phyloP scores from a whole-genome alignment of 53 echinoderm and acorn worm genomes.

The Glandiceps talaboti region DNA sequence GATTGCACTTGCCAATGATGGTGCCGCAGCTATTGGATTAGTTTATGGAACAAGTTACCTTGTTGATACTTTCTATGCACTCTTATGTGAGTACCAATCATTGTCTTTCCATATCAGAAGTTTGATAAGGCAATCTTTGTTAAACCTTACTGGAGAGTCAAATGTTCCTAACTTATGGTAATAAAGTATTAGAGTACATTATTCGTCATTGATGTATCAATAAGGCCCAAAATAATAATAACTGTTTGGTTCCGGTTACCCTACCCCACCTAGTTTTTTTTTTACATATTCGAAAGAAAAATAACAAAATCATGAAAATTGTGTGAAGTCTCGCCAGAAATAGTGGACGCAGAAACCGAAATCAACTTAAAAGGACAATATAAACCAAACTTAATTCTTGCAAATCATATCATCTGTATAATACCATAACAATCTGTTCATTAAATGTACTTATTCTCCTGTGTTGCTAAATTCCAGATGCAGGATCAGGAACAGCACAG shows the following conservation, averaged over 20 bases:
- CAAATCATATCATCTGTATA: not conserved
- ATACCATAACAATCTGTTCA: not conserved
- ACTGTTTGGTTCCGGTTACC: not conserved
- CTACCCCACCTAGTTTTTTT: not conserved
- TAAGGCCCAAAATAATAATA: not conserved
- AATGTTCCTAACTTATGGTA: too few species aligned
- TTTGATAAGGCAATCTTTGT: too few species aligned
- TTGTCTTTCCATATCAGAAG: too few species aligned
- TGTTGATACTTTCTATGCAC: conserved; percentile 45
- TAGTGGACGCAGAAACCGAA: too few species aligned
- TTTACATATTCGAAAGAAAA: too few species aligned
- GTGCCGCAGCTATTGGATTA: conserved; percentile 20
- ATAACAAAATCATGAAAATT: too few species aligned
- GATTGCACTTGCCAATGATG: conserved; percentile 27
- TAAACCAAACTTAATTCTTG: not conserved
- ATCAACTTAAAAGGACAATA: too few species aligned
- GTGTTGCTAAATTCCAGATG: conserved; percentile 26
- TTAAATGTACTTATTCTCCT: not conserved
- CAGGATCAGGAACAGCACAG: conserved; percentile 54
- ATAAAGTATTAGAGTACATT: too few species aligned
- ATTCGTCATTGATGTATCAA: not conserved
- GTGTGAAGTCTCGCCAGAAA: too few species aligned
- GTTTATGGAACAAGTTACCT: conserved; percentile 41
- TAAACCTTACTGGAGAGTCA: too few species aligned
- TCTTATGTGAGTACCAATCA: conserved; percentile 79